Conservation (phyloP, 2,113 vertebrate genomes). For the Microcebus ravelobensis region DNA sequence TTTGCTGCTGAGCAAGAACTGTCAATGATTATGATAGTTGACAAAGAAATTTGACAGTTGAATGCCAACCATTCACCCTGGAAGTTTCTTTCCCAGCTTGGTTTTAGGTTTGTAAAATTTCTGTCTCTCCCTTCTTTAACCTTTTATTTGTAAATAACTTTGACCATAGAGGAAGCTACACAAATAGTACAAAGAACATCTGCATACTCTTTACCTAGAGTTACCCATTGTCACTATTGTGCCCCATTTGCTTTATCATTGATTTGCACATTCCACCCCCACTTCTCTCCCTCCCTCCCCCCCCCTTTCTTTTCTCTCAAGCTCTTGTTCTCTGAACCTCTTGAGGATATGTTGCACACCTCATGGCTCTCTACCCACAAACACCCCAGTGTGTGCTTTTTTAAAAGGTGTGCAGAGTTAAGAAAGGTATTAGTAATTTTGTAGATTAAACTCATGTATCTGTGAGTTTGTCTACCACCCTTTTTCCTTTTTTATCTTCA, state of each 20-base stretch:
- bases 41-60: neutral
- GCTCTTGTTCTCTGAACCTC: neutral
- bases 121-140: neutral
- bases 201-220: neutral
- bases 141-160: slow-evolving; percentile 5
- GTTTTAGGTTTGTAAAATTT: neutral
- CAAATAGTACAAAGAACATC: neutral
- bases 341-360: neutral
- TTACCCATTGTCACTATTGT: neutral
- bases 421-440: slow-evolving; percentile 31
- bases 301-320: neutral
- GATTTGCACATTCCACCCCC: neutral
- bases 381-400: neutral
- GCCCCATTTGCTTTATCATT: neutral
- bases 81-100: neutral
- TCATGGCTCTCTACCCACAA: neutral
- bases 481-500: neutral
- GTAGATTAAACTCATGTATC: neutral
- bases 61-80: neutral
- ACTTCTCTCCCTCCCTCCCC: neutral
- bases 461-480: neutral
- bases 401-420: neutral
- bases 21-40: neutral
- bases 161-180: neutral
- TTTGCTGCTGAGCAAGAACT: neutral